These are phyloP conservation scores for Sminthurides aquaticus DNA, from an alignment of 2,888 invertebrate genomes.

Conservation along the genomic window DNA sequence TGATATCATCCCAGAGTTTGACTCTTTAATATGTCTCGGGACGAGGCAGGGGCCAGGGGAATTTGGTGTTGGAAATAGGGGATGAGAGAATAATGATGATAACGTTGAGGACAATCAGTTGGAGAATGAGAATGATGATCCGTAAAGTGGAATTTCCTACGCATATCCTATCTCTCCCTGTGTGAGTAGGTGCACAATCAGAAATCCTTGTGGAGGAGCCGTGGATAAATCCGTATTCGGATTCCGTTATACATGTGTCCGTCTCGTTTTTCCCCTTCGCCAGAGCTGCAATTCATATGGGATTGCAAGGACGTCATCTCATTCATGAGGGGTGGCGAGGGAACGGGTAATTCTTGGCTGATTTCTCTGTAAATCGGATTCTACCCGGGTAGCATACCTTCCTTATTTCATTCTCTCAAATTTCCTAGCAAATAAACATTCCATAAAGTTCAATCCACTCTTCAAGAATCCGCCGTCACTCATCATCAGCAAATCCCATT, in stretches of 20 bases:
- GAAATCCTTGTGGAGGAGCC: too few relatives aligned
- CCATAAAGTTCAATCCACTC: not conserved
- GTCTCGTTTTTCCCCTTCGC: too few relatives aligned
- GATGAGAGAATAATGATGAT: not conserved
- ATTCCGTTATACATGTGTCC: too few relatives aligned
- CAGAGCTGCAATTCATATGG: too few relatives aligned
- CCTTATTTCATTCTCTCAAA: not conserved
- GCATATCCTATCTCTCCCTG: not conserved
- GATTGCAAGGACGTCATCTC: too few relatives aligned
- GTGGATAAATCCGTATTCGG: too few relatives aligned
- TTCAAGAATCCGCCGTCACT: too few relatives aligned
- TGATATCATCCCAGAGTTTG: not conserved
- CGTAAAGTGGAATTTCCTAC: not conserved
- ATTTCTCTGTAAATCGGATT: too few relatives aligned
- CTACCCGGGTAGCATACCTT: too few relatives aligned
- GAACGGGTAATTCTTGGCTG: too few relatives aligned
- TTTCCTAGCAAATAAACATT: not conserved
- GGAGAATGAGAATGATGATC: not conserved
- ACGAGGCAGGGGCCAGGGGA: not conserved
- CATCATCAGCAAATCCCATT: too few relatives aligned
- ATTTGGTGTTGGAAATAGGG: not conserved
- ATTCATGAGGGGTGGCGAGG: too few relatives aligned
- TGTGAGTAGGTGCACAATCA: not conserved
- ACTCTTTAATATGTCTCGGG: not conserved
- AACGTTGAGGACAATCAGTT: not conserved